Conservation (phyloP, 1,140 invertebrate genomes). For the Drosophila lacteicornis region DNA sequence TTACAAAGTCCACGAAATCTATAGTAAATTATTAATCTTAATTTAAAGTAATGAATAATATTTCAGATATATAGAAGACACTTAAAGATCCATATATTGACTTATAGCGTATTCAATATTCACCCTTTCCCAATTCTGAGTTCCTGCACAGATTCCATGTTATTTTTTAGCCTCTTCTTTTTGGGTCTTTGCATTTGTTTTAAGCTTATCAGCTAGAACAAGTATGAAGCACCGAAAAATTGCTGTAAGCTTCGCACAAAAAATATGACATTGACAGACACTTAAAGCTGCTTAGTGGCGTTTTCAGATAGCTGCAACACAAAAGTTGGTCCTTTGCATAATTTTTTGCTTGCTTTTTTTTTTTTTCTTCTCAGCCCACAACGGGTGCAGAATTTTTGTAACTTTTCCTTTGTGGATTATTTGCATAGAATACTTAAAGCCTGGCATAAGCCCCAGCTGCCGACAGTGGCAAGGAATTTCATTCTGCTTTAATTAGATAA, state of each 20-base stretch:
- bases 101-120: constrained; percentile 8
- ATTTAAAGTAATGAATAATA: too few species aligned
- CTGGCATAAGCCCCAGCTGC: constrained; percentile 54
- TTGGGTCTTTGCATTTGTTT: constrained; percentile 61
- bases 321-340: constrained; percentile 67
- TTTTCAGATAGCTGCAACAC: constrained; percentile 42
- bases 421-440: constrained; percentile 63
- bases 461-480: constrained; percentile 44
- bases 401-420: constrained; percentile 58
- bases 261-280: constrained; percentile 82
- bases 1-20: background rate
- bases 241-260: constrained; percentile 71
- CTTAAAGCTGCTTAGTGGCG: constrained; percentile 78
- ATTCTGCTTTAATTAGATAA: constrained; percentile 76
- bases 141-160: background rate
- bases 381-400: constrained; percentile 29
- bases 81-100: too few species aligned
- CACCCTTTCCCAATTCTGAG: background rate
- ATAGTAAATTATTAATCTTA: background rate
- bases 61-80: too few species aligned
- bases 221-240: constrained; percentile 60
- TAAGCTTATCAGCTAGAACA: constrained; percentile 67
- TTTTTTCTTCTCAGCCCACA: background rate
- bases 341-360: constrained; percentile 1
- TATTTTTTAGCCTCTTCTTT: constrained; percentile 34